Percentiles rank a stretch among this genome's conserved stretches.
These are phyloP conservation scores for Physeter macrocephalus DNA, from an alignment of 2,113 vertebrate species.

Conservation along the genomic window DNA sequence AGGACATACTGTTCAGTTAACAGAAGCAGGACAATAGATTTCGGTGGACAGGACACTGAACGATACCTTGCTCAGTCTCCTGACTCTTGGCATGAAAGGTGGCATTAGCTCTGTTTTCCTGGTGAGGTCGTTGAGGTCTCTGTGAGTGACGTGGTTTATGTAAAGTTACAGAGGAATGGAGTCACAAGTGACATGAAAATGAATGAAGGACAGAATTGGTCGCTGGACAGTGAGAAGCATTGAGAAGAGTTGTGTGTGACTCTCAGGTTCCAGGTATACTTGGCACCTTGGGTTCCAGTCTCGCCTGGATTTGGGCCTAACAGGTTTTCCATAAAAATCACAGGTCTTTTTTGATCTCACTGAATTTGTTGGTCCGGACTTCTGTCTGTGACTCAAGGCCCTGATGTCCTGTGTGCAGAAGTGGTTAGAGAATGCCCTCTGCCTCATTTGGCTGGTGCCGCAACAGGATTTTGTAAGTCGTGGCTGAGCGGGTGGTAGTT, in stretches of 20 bases:
- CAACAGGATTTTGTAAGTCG: neutral
- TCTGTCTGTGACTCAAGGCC: neutral
- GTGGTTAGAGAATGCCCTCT: neutral
- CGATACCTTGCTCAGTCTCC: neutral
- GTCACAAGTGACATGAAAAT: neutral
- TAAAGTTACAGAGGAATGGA: neutral
- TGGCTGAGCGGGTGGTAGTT: neutral
- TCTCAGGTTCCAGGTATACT: neutral
- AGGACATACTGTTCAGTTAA: neutral
- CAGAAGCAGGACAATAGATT: neutral
- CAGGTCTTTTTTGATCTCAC: neutral
- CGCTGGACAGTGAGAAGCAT: neutral
- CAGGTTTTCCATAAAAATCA: neutral
- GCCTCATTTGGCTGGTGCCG: neutral
- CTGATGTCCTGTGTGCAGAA: neutral
- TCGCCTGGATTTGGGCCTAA: neutral
- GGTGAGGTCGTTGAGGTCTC: neutral
- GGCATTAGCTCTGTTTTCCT: neutral
- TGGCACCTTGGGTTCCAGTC: neutral
- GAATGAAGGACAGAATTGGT: neutral
- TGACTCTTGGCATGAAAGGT: neutral
- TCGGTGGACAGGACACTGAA: neutral
- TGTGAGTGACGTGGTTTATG: neutral
- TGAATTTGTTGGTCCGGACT: neutral
- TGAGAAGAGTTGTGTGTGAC: neutral